Base-by-base conservation (phyloP, 1,140 invertebrate genomes). In the Megalonaias nervosa region DNA sequence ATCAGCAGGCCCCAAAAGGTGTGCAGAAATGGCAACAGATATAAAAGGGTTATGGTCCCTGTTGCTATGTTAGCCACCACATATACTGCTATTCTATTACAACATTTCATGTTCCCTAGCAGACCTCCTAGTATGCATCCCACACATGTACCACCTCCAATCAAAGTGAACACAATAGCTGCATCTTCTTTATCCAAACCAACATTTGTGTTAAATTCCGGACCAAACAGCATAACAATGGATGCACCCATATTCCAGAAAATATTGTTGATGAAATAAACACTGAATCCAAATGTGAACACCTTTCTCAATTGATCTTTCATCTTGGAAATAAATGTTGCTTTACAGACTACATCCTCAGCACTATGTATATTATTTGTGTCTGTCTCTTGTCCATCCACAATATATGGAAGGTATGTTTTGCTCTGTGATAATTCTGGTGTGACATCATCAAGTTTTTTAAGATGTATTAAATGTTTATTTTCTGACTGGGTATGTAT, bases 231-330 rank as follows among this genome's bases (percentile, higher is more conserved):
- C 60, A 85, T 66, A 6, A 84, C 55, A 19, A 87, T 83, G 14
- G 73, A 74, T 19, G 69, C 72, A 9, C 82, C 85, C 26, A 84
- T 81, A 75, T 89, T 89, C 88, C 88, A 89, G 59, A 87, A 71
- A 12, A 88, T 82, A 62, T 87, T 88, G 48, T 85, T 87, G 56
- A 86, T 19, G 74, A 85, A 86, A 67, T 84, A 89, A 6, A 89
- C 75, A 48, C 84, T 66, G 70, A 89, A 89, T 60, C 81, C 74
- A n/a, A 84, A 58, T 69, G 85, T 79, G 60, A 77, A 79, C 23
- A 89, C 81, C 23, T 85, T 74, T 56, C 64, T 69, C 59, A 82
- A 71, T 67, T 84, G 77, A 62, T 76, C 66, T 21, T 56, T 38
- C 48, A 68, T 21, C 14, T 57, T 38, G 38, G 38, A 9, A 38